These are phyloP conservation scores for Xestia c-nigrum DNA, from an alignment of 2,888 invertebrate genomes.

Conservation along the genomic window DNA sequence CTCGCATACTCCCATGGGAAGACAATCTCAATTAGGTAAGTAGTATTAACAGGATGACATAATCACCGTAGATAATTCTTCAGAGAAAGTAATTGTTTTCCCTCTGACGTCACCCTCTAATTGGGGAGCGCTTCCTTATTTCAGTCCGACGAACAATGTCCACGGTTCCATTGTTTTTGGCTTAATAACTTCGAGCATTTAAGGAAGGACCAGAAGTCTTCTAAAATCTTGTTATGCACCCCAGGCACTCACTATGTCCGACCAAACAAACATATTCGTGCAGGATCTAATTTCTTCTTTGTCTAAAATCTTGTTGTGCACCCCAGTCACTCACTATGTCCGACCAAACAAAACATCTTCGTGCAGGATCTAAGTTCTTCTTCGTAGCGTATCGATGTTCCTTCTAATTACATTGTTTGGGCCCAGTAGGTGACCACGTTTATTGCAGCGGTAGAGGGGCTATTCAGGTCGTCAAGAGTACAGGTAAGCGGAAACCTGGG, in stretches of 20 bases:
- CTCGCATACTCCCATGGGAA: neutral
- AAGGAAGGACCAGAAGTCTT: neutral
- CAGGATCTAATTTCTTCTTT: too few species aligned
- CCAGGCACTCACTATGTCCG: neutral
- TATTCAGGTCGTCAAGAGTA: too few species aligned
- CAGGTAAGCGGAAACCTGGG: too few species aligned
- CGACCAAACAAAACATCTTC: too few species aligned
- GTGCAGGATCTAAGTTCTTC: too few species aligned
- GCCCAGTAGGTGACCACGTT: too few species aligned
- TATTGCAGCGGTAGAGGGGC: too few species aligned
- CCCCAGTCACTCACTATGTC: too few species aligned
- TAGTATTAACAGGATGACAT: neutral
- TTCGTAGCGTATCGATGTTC: too few species aligned
- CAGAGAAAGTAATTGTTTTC: neutral
- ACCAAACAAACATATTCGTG: neutral
- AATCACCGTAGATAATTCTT: neutral
- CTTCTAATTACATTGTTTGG: too few species aligned
- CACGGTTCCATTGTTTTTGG: neutral
- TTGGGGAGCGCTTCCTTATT: neutral
- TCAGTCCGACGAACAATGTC: neutral
- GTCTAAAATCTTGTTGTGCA: neutral
- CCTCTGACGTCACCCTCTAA: neutral
- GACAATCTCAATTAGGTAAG: neutral
- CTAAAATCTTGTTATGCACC: neutral
- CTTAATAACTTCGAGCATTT: neutral